Conservation (phyloP, 2,888 invertebrate species). For the Standfussiana lucernea region DNA sequence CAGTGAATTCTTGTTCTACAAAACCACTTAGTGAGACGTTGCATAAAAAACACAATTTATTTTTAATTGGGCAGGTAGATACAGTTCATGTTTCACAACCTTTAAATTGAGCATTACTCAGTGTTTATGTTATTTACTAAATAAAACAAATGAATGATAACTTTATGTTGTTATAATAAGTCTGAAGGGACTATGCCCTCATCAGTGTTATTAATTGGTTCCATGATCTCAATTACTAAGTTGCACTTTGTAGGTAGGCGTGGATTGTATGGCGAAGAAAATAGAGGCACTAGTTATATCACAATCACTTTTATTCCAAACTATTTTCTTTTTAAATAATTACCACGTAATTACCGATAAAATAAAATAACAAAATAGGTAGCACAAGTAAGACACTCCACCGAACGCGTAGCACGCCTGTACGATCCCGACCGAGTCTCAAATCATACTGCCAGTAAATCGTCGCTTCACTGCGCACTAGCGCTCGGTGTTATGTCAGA, state of each 20-base stretch:
- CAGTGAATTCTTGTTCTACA: not conserved
- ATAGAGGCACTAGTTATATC: too few relatives aligned
- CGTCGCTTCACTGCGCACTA: not conserved
- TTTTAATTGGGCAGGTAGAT: too few relatives aligned
- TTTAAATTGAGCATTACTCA: constrained; percentile 1
- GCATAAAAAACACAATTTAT: too few relatives aligned
- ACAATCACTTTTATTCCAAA: not conserved
- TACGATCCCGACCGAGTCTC: not conserved
- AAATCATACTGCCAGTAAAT: not conserved
- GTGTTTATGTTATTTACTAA: not conserved
- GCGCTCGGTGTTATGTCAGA: not conserved
- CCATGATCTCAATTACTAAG: too few relatives aligned
- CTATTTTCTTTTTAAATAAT: too few relatives aligned
- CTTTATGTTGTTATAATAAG: too few relatives aligned
- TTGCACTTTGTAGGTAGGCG: too few relatives aligned
- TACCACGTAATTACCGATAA: not conserved
- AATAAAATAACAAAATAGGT: not conserved
- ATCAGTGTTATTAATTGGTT: too few relatives aligned
- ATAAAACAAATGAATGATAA: too few relatives aligned
- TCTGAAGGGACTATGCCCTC: too few relatives aligned
- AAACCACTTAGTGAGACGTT: too few relatives aligned
- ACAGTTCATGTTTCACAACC: constrained; percentile 6
- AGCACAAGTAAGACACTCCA: not conserved
- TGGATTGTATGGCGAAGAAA: too few relatives aligned
- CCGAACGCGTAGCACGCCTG: not conserved